Base-by-base conservation (phyloP, 2,888 invertebrate species). In the Cantharis nigra region DNA sequence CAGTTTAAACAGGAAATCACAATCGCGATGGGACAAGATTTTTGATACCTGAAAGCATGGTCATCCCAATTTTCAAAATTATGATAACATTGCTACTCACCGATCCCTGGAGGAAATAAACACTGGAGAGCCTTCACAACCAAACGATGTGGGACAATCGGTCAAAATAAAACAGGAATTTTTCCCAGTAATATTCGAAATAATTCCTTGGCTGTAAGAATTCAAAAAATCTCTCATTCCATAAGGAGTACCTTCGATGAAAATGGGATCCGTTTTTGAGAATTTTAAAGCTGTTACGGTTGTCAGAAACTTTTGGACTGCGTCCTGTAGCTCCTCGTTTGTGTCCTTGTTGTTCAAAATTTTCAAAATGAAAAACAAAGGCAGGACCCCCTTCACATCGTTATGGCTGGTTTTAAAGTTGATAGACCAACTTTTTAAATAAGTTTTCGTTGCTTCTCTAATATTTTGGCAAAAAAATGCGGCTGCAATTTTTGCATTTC, bases 121-220 rank as follows among this genome's bases (percentile, higher is more conserved):
- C 28, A 92, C 90, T 0, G 92, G 92, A 13, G 91, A 91, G 0
- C 92, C 92, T 85, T 92, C 92, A 16, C 91, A 91, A 11, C 92
- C 92, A 4, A 91, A 85, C 0, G 91, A 90, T 0, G 92, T 89
- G n/a, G 91, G 89, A 0, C 91, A 90, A 78, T 92, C 92, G 0
- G 91, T 91, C 5, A 92, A 88, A 64, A 92, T 84, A 3, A 92
- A 85, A 49, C 91, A 91, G 3, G 89, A 89, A 26, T 89, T 83
- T 74, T 88, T 88, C 0, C 91, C 92, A 0, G 92, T 87, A 64
- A 90, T 87, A 11, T 92, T 92, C 79, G 92, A 92, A 20, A 92
- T 88, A 0, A 92, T 87, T 0, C 92, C 93, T 11, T 89, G 85
- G 0, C 92, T 91, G 62, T 91, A 89, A 5, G 92, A 90, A 82